Base-by-base conservation (phyloP, 2,888 invertebrate species). In the Baccha elongata region DNA sequence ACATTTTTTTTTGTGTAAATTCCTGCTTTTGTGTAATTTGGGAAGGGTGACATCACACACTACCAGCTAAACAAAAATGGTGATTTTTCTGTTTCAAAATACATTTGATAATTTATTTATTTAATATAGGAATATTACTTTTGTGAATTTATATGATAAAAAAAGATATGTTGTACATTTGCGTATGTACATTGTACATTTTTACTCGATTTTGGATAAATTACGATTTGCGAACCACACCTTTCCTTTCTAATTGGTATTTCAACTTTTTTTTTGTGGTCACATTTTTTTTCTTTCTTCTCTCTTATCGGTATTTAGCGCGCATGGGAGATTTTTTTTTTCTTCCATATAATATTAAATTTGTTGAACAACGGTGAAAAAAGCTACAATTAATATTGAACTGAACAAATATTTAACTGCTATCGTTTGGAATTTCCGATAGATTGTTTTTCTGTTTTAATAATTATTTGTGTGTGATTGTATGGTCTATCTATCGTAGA, bases 21-120 rank as follows among this genome's bases (percentile, higher is more conserved):
- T 60, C 17, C 35, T 69, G 35, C 50, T 72, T 71, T 67, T 55
- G 67, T 83, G 78, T 78, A 83, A 78, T 64, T 83, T 73, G 19
- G 76, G 58, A 76, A 78, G 78, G 64, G 83, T 83, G 83, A 83
- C 83, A 68, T 83, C 83, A 83, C 76, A 81, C 69, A 67, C 52
- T 62, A 72, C 72, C 64, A 76, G 67, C 60, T 76, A 74, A 64
- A 75, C 29, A 60, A 65, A 83, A 83, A 83, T 83, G 83, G 83
- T 83, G 83, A 83, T 46, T 60, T 69, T 68, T 60, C 37, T 23
- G 58, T 37, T 52, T 37, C 44, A 23, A 7, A 55, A 48, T 35
- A 7, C 35, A 35, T 35, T 35, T 58, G 17, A 37, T 55, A 29
- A 42, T 32, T 37, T 35, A n/a, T 53, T 37, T n/a, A 37, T 62